Conservation (phyloP, 2,797 vertebrate genomes). For the Scleropages formosus region DNA sequence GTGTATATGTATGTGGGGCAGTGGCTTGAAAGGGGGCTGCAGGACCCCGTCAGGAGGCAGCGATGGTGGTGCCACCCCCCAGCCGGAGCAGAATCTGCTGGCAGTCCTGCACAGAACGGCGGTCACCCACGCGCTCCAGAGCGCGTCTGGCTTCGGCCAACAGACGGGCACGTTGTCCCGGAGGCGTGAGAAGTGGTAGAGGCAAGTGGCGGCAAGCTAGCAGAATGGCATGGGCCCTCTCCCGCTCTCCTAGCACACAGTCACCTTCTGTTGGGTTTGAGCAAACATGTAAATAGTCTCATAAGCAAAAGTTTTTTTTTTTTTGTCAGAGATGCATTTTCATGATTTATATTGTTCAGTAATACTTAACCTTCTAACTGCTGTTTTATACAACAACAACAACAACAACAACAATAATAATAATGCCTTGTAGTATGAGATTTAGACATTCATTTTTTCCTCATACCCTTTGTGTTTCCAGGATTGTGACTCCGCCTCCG, state of each 20-base stretch:
- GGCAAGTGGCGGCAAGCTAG: slow-evolving; percentile 93
- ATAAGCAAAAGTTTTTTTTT: background rate
- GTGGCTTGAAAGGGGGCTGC: background rate
- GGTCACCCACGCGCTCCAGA: slow-evolving; percentile 93
- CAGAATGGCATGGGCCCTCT: slow-evolving; percentile 90
- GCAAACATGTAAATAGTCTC: background rate
- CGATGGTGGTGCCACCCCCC: slow-evolving; percentile 88
- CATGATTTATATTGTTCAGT: background rate
- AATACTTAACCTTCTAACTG: background rate
- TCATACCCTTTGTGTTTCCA: slow-evolving; percentile 54
- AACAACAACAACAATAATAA: no score
- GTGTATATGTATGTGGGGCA: background rate
- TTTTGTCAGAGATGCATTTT: background rate
- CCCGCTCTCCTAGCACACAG: slow-evolving; percentile 78
- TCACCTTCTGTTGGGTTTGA: slow-evolving; percentile 56
- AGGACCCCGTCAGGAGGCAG: slow-evolving; percentile 75
- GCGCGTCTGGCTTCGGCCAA: slow-evolving; percentile 93
- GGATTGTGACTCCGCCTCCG: slow-evolving; percentile 71
- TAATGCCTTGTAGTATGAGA: no score
- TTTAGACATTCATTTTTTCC: no score
- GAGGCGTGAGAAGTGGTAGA: slow-evolving; percentile 88
- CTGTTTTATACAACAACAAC: no score
- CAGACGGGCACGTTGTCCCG: slow-evolving; percentile 85
- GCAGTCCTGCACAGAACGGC: slow-evolving; percentile 88
- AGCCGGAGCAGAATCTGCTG: slow-evolving; percentile 93